Base-by-base conservation (phyloP, 2,113 vertebrate genomes). In the Macaca mulatta region DNA sequence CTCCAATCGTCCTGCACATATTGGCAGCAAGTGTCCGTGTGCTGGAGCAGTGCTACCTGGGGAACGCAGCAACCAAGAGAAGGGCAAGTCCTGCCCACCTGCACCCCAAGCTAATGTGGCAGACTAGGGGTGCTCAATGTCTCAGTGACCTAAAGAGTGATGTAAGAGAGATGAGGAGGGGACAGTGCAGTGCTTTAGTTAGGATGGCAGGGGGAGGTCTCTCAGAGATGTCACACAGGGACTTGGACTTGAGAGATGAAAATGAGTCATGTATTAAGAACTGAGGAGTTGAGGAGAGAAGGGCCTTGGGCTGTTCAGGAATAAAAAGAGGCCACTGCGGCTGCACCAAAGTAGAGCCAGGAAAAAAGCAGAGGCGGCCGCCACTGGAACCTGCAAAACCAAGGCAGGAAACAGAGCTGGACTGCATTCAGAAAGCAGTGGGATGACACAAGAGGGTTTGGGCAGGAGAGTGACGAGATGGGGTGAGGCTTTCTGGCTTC, bases 391-490 rank as follows among this genome's bases (percentile, higher is more conserved):
- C 81, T 30, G 14, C 30, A 35, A 40, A 32, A 12, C 64, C 22
- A 61, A 10, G 59, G 50, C 43, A 3, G 45, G 50, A 10, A 1
- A 52, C 20, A 25, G 67, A 30, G 69, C 17, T 8, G 9, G 14
- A 23, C 0, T 30, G 25, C 27, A 72, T 14, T 0, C 30, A 27
- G 74, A 72, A 30, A 38, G 20, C 0, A 0, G 32, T 0, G 1
- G 80, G 90, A 43, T 13, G 1, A 25, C 50, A 8, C 74, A 12
- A 40, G 6, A 64, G 64, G 74, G 8, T 32, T 10, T 38, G 38
- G 70, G 12, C 59, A 50, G 59, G 27, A 48, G 16, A 57, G 6
- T 25, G 55, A 75, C 10, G 11, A 35, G 52, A 22, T 25, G 17
- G 0, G 67, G 43, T 5, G 13, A 78, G 32, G 57, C 43, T 25